Conservation (phyloP, 2,797 vertebrate genomes). For the Tokudaia tokunoshimensis region DNA sequence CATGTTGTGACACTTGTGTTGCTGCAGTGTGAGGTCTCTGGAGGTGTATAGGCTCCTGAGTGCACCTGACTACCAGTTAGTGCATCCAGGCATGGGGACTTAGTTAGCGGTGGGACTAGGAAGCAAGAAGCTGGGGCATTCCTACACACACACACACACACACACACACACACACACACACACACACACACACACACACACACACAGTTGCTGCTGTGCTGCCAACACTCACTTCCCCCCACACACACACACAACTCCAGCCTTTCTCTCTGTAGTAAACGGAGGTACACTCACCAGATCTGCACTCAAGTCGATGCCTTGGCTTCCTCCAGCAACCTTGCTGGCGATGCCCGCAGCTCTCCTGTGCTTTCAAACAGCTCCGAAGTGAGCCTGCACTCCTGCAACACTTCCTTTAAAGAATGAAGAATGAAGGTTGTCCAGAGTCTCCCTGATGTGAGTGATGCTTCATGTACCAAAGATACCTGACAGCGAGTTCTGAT, state of each 20-base stretch:
- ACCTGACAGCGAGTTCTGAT: not conserved
- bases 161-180: rapidly evolving
- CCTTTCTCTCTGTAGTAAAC: not conserved
- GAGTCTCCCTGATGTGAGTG: not conserved
- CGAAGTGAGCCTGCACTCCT: not conserved
- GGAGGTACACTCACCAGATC: not conserved
- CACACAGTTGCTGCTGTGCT: rapidly evolving
- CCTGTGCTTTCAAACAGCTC: not conserved
- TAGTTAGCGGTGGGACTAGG: not conserved
- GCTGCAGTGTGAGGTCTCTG: not conserved
- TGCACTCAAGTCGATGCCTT: not conserved
- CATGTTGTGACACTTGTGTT: not conserved
- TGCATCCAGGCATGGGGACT: rapidly evolving
- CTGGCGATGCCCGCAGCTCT: not conserved
- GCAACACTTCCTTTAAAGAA: not conserved
- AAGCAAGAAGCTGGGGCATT: not conserved
- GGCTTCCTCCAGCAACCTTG: not conserved
- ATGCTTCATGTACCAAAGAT: not conserved
- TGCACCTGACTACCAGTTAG: not conserved
- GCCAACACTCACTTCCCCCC: rapidly evolving
- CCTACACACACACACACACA: rapidly evolving
- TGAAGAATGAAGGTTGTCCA: not conserved
- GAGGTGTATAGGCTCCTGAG: not conserved
- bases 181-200: rapidly evolving
- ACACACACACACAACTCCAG: not conserved